Base-by-base conservation (phyloP, 2,797 vertebrate genomes). In the Anableps anableps region DNA sequence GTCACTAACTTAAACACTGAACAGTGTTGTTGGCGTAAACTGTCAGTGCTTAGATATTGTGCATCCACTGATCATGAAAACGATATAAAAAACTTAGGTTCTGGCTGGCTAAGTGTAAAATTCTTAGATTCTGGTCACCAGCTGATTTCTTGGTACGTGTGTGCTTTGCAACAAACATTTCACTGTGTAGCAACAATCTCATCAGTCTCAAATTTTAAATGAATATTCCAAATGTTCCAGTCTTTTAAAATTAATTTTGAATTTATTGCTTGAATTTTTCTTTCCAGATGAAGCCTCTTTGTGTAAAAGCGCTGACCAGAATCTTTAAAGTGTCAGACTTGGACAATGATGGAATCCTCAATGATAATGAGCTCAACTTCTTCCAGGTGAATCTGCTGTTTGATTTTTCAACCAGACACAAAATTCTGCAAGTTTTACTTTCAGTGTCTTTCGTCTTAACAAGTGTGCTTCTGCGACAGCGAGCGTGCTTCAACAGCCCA, bases 321-420 rank as follows among this genome's bases (percentile, higher is more conserved):
- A 97, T 99, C 94, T 99, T 99, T 89, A 98, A 97, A 89, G 97
- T 99, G 91, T 99, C 98, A 0, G 98, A 99, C 93, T 92, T 98
- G 76, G 97, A 99, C 93, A 99, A 99, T 3, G 97, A 99, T 36
- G 98, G 98, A 9, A 96, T 97, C 72, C 97, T 99, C 60, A 99
- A 97, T 5, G 98, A 99, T 87, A 95, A 95, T 2, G 98, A 99
- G 84, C 97, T 99, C 84, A 98, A 98, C 94, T 98, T 98, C 93
- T 99, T 99, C 88, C 98, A 99, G 97, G 98, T 99, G 45, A 86
- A 80, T 50, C 47, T 26, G 0, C 38, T 11, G 29, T 41, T 41
- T 26, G 10, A 17, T 36, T 23, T 70, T 47, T 36, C 14, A 10
- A 47, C 36, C 76, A 29, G 26, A 53, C 10, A 31, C 47, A 38